Conservation (phyloP, 2,888 invertebrate species). For the Epinotia bilunana region DNA sequence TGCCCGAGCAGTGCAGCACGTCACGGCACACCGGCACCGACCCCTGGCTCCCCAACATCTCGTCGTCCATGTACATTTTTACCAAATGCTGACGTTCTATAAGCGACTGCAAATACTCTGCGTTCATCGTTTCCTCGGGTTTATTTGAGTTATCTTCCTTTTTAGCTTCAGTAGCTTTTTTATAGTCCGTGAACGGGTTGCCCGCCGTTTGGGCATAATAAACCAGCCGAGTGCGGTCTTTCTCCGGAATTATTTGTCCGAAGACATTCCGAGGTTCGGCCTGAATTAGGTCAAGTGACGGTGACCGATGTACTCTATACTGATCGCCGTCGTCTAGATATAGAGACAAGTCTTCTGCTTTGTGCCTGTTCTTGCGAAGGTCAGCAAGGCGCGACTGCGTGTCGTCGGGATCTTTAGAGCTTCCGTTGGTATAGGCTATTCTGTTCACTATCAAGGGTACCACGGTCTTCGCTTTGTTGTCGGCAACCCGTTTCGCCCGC, state of each 20-base stretch:
- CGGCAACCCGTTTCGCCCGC: constrained; percentile 8
- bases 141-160: not conserved
- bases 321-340: not conserved
- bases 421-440: not conserved
- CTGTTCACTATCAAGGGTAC: not conserved
- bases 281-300: not conserved
- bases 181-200: constrained; percentile 52
- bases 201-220: constrained; percentile 61
- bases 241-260: constrained; percentile 35
- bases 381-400: not conserved
- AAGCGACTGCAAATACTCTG: constrained; percentile 57
- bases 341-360: not conserved
- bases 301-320: not conserved
- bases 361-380: constrained; percentile 1
- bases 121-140: constrained; percentile 40
- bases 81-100: constrained; percentile 65
- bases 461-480: not conserved
- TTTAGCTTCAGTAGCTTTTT: not conserved
- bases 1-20: constrained; percentile 11
- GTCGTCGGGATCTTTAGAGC: not conserved
- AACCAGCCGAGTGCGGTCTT: constrained; percentile 55
- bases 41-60: constrained; percentile 58
- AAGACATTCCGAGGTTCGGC: constrained; percentile 7
- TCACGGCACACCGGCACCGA: constrained; percentile 71
- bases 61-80: constrained; percentile 52